Evolutionary conservation across 2,797 vertebrate genomes (phyloP).

Genomic region (Chrysocyon brachyurus): DNA sequence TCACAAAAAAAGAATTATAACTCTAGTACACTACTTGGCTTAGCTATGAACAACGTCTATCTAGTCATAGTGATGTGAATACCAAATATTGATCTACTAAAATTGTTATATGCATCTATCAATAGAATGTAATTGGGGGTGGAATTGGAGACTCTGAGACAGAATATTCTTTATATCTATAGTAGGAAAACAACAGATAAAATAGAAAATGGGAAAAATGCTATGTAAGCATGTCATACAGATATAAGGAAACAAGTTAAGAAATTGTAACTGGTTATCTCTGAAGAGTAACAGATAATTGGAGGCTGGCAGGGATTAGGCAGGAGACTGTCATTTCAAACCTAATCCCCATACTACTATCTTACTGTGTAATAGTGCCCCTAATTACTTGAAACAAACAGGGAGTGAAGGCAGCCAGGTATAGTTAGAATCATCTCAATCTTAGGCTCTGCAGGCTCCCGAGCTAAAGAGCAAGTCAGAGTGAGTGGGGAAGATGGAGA

Average conservation of each 20-base stretch:
- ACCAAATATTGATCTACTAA: slow-evolving; percentile 19
- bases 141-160: neutral
- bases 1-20: neutral
- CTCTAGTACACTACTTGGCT: neutral
- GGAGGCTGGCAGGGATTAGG: neutral
- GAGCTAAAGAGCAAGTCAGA: neutral
- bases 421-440: neutral
- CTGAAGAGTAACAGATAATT: neutral
- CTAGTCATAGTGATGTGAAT: neutral
- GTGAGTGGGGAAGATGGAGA: neutral
- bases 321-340: neutral
- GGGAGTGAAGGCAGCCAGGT: neutral
- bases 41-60: neutral
- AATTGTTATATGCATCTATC: neutral
- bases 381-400: neutral
- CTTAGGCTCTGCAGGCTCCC: neutral
- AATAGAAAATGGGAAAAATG: neutral
- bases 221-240: neutral
- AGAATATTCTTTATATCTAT: slow-evolving; percentile 15
- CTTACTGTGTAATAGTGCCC: neutral
- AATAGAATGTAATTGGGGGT: neutral
- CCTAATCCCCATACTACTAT: neutral
- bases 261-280: neutral
- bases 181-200: slow-evolving; percentile 42
- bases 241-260: neutral